Evolutionary conservation across 2,113 vertebrate genomes (phyloP), one percentile per base, ranked within the genome.

Genomic region (Xiphophorus hellerii): DNA sequence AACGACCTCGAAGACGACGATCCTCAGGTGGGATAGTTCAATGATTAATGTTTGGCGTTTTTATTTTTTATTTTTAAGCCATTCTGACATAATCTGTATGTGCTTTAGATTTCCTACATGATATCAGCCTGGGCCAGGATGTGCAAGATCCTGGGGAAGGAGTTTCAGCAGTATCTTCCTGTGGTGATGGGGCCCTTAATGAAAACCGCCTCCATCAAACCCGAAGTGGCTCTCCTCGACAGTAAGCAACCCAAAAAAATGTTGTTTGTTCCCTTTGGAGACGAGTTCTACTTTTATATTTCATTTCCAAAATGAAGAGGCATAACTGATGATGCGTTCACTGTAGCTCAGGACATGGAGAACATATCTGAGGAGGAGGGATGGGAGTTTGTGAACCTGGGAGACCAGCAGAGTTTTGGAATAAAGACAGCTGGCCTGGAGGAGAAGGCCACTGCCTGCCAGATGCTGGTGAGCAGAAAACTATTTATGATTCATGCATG

Each of bases 131-230:
- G 98, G 98, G 98, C 98, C 69, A 93, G 98, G 84, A 99, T 99
- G 98, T 99, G 98, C 77, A 99, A 99, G 93, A 99, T 99, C 84
- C 95, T 99, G 83, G 98, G 98, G 31, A 99, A 98, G 79, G 98
- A 99, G 87, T 99, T 99, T 81, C 98, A 99, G 88, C 98, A 99
- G 77, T 99, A 99, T 77, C 96, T 99, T 65, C 98, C 98, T 1
- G 98, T 99, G 90, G 98, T 99, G 62, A 99, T 99, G 98, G 98
- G 98, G 0, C 98, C 98, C n/a, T 92, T 99, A 65, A 98, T 99
- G 97, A 99, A 99, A 93, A 99, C 98, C 0, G 98, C 98, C 75
- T 98, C 98, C 6, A 99, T 99, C 89, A 99, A 99, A 84, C 98
- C 98, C 17, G 98, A 99, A 94, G 98, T 99, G 74, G 98, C 98